Conservation (phyloP, 2,888 invertebrate species). For the Campopleginae sp. region DNA sequence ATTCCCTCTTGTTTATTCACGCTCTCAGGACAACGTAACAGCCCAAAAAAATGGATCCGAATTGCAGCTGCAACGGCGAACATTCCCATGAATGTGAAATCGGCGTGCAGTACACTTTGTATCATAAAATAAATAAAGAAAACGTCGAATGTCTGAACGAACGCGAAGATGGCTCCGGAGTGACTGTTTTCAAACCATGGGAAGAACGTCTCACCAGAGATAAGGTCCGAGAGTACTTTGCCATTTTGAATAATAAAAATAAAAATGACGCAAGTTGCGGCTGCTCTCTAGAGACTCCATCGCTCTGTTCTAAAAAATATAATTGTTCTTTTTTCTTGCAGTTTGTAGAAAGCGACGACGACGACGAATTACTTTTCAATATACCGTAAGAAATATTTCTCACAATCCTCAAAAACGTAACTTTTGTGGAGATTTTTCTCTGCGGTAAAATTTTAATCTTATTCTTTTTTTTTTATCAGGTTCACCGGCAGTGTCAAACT, state of each 20-base stretch:
- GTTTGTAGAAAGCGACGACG: slow-evolving; percentile 98
- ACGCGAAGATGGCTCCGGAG: slow-evolving; percentile 93
- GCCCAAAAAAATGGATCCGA: slow-evolving; percentile 73
- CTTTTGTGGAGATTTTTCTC: not conserved
- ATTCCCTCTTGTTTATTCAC: not conserved
- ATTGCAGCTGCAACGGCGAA: slow-evolving; percentile 76
- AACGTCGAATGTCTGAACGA: slow-evolving; percentile 97
- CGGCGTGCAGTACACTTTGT: slow-evolving; percentile 93
- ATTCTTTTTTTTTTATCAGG: slow-evolving; percentile 78
- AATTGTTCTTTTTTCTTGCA: slow-evolving; percentile 82
- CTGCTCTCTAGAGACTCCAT: not conserved
- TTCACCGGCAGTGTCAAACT: slow-evolving; percentile 98
- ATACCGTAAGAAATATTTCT: slow-evolving; percentile 89
- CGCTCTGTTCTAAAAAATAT: not conserved
- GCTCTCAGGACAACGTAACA: not conserved
- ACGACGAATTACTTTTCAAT: slow-evolving; percentile 97
- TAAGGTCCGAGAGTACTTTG: slow-evolving; percentile 86
- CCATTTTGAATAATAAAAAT: not conserved
- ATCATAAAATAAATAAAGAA: slow-evolving; percentile 94
- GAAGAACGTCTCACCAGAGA: slow-evolving; percentile 92
- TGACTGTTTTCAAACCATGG: slow-evolving; percentile 96
- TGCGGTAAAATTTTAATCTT: not conserved
- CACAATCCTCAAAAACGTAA: not conserved
- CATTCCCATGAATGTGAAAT: slow-evolving; percentile 85
- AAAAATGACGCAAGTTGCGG: not conserved